phyloP scores from a whole-genome alignment of 1,140 invertebrate genomes.

The Lanistes nyassanus region DNA sequence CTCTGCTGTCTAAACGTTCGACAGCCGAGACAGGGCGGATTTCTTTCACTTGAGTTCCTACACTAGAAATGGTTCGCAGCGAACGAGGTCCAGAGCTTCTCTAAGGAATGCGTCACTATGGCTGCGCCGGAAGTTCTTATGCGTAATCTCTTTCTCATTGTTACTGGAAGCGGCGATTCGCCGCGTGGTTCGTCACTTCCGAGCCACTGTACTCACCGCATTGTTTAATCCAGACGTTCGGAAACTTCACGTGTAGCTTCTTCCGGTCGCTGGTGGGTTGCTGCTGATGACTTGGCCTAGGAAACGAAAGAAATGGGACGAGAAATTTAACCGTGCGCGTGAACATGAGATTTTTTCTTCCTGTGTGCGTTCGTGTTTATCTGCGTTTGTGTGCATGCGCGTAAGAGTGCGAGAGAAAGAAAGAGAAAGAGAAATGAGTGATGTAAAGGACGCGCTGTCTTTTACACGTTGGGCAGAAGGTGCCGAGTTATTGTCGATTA shows the following conservation, averaged over 20 bases:
- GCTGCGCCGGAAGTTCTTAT: too few species aligned
- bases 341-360: neutral
- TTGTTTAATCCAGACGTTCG: neutral
- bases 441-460: neutral
- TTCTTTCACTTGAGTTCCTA: neutral
- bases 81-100: too few species aligned
- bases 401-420: neutral
- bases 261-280: neutral
- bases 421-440: neutral
- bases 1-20: neutral
- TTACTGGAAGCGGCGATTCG: too few species aligned
- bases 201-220: neutral
- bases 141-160: too few species aligned
- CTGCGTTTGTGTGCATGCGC: conserved; percentile 4
- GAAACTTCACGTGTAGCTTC: neutral
- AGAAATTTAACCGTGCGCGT: neutral
- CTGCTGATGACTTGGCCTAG: neutral
- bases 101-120: too few species aligned
- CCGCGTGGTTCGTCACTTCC: too few species aligned
- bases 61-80: too few species aligned
- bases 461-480: neutral
- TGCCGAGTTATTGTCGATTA: neutral
- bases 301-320: neutral
- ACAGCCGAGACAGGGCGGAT: neutral
- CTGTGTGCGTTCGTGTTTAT: neutral